Percentiles rank a stretch among this genome's conserved stretches.
Conservation (phyloP, 2,113 vertebrate species). For the pig (Sus scrofa) region T2T-Sscrofa CM000816.6:65294501-65295000, state of each 20-base stretch:
- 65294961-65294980: background rate
- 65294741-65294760: background rate
- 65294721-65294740: background rate
- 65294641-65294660: slow-evolving; percentile 8
- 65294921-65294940: background rate
- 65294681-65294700: background rate
- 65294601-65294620: background rate
- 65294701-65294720: slow-evolving; percentile 12
- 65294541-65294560: background rate
- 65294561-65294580: background rate
- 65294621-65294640: background rate
- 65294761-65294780: background rate
- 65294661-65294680: background rate
- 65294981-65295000: background rate
- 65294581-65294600: background rate
- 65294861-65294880: background rate
- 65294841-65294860: background rate
- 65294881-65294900: background rate
- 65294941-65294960: background rate
- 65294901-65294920: background rate
- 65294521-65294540: background rate
- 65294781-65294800: background rate
- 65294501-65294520: slow-evolving; percentile 23
- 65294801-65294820: background rate
- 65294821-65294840: background rate